phyloP scores from a whole-genome alignment of 1,140 invertebrate genomes.

The Pinna nobilis region DNA sequence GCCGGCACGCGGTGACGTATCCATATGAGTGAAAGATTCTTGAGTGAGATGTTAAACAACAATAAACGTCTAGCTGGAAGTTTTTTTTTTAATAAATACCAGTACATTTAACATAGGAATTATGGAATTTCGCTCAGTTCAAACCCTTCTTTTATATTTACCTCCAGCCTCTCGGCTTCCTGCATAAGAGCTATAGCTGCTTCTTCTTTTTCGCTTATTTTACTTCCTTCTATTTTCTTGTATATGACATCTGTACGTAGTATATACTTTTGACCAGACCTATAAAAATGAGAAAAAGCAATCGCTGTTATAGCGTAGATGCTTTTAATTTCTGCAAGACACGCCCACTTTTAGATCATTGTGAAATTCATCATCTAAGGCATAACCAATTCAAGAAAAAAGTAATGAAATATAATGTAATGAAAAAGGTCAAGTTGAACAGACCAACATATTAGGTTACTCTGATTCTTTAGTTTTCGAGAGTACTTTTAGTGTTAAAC shows the following conservation, averaged over 20 bases:
- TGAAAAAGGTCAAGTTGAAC: no score
- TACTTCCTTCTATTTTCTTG: conserved; percentile 40
- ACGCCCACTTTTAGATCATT: not conserved
- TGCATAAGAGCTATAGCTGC: conserved; percentile 53
- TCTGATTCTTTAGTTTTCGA: no score
- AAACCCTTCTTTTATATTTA: no score
- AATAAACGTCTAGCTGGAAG: no score
- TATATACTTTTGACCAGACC: conserved; percentile 64
- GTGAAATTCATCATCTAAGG: not conserved
- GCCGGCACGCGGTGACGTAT: no score
- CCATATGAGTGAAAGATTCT: no score
- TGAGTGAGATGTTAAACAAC: no score
- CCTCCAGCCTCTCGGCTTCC: conserved; percentile 63
- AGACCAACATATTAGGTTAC: no score
- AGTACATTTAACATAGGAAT: not conserved
- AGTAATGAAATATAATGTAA: no score
- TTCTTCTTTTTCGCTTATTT: conserved; percentile 39
- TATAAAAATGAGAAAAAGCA: conserved; percentile 32
- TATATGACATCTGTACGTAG: conserved; percentile 68
- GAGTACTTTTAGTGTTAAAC: no score
- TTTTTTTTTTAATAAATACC: not conserved
- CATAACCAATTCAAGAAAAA: no score
- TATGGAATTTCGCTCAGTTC: no score
- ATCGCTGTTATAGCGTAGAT: not conserved
- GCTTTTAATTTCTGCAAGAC: not conserved